phyloP scores from a whole-genome alignment of 2,888 invertebrate species.

The Arenicola marina region DNA sequence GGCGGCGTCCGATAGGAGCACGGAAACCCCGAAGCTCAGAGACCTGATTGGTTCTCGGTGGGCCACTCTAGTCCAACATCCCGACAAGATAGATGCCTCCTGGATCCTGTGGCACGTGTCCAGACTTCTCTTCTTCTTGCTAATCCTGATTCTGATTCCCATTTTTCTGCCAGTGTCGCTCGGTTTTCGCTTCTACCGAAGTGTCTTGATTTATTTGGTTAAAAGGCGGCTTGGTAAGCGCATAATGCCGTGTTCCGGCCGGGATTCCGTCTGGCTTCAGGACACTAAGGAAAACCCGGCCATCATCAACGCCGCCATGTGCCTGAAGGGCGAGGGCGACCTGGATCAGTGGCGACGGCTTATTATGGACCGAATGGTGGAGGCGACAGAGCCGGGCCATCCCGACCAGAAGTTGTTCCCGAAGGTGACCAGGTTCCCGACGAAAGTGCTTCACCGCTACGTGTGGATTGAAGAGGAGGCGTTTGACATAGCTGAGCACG shows the following conservation, averaged over 20 bases:
- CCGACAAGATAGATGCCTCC: too few relatives aligned
- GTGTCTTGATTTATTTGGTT: conserved; percentile 2
- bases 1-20: too few relatives aligned
- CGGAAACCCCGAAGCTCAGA: too few relatives aligned
- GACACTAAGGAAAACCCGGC: conserved; percentile 23
- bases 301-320: conserved; percentile 28
- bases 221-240: not conserved
- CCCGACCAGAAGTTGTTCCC: conserved; percentile 9
- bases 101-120: too few relatives aligned
- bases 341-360: conserved; percentile 1
- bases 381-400: conserved; percentile 13
- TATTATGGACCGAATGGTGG: conserved; percentile 15
- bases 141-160: not conserved
- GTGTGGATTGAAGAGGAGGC: conserved; percentile 29
- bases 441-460: conserved; percentile 22
- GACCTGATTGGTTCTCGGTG: too few relatives aligned
- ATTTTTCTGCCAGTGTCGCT: conserved; percentile 11
- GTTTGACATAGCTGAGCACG: conserved; percentile 27
- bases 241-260: conserved; percentile 8
- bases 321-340: conserved; percentile 19
- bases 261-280: conserved; percentile 33
- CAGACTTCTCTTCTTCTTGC: too few relatives aligned
- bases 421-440: conserved; percentile 22
- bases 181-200: conserved; percentile 19
- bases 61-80: too few relatives aligned